Evolutionary conservation across 64 coral and sea anemone species (phyloP).

Genomic region (Pocillopora verrucosa): DNA sequence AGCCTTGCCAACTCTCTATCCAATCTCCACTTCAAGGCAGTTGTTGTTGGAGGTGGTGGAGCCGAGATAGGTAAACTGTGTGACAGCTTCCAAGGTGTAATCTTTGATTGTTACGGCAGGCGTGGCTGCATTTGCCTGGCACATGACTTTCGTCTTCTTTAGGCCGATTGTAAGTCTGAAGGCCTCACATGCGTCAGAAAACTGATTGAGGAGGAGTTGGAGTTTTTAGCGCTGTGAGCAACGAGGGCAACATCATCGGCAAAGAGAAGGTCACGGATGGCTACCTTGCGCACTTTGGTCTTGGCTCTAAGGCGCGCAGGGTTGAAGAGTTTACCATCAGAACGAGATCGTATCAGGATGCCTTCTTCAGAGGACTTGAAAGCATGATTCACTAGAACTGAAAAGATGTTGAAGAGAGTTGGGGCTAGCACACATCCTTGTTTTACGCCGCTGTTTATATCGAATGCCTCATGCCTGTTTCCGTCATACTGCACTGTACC

Average conservation of each 20-base stretch:
- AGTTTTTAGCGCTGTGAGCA: not conserved
- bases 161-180: not conserved
- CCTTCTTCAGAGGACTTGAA: not conserved
- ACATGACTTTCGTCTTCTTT: not conserved
- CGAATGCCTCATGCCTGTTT: slow-evolving; percentile 1
- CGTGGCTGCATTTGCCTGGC: not conserved
- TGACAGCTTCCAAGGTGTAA: not conserved
- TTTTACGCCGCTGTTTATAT: not conserved
- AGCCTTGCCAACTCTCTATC: slow-evolving; percentile 1
- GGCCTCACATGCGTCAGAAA: not conserved
- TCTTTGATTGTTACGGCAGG: not conserved
- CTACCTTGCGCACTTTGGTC: not conserved
- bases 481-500: slow-evolving; percentile 2
- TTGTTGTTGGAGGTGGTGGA: slow-evolving; percentile 16
- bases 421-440: slow-evolving; percentile 23
- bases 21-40: slow-evolving; percentile 18
- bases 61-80: slow-evolving; percentile 17
- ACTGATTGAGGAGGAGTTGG: not conserved
- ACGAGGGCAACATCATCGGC: not conserved
- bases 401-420: slow-evolving; percentile 18
- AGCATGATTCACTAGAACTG: not conserved
- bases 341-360: not conserved
- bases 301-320: slow-evolving; percentile 14
- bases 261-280: not conserved
- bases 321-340: slow-evolving; percentile 19